Evolutionary conservation across 1,140 invertebrate species (phyloP).

Genomic region (Ctenoplectra terminalis): DNA sequence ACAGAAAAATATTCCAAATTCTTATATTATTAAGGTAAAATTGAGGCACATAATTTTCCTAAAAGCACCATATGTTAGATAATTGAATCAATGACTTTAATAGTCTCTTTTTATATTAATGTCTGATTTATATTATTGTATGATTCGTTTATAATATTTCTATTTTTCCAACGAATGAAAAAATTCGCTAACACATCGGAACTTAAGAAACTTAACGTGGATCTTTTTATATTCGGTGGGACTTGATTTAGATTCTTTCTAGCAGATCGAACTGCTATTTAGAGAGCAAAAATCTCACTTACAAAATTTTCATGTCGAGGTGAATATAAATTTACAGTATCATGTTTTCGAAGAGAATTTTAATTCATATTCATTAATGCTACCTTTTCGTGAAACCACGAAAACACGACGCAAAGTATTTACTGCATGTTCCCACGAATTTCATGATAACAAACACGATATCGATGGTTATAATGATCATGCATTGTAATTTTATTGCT

Average conservation of each 20-base stretch:
- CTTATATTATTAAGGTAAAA: too few species aligned
- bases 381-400: too few species aligned
- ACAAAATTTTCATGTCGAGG: background rate
- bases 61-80: too few species aligned
- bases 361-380: background rate
- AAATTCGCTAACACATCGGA: background rate
- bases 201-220: background rate
- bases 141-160: background rate
- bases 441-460: background rate
- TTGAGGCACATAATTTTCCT: too few species aligned
- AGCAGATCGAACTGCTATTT: background rate
- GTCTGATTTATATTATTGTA: too few species aligned
- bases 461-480: too few species aligned
- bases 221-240: too few species aligned
- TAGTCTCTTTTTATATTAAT: too few species aligned
- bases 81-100: too few species aligned
- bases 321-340: background rate
- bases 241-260: background rate
- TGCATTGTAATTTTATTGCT: too few species aligned
- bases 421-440: background rate
- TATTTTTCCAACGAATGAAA: background rate
- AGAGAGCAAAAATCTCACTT: rapidly evolving
- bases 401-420: background rate
- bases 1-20: too few species aligned
- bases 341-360: too few species aligned